Evolutionary conservation across 1,140 invertebrate genomes (phyloP), one percentile per base, ranked within the genome.

Genomic region (Copidosoma floridanum): DNA sequence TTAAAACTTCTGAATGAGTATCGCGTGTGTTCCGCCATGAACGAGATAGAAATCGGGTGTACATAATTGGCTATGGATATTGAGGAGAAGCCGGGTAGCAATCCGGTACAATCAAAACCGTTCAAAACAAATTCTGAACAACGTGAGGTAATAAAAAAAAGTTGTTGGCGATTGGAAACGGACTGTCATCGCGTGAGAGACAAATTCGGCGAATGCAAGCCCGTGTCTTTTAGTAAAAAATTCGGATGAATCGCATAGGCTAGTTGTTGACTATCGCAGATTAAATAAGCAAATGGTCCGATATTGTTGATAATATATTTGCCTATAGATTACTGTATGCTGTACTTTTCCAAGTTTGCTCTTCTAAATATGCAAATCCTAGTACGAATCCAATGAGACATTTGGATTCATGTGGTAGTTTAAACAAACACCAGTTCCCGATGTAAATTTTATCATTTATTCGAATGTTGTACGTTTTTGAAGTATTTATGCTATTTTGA

Each of bases 201-300:
- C 46, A 12, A 27, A 51, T 16, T 51, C 48, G 5, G 18, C 57
- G 2, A 51, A 59, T 27, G 57, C 57, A 20, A 59, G 57, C 41
- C 46, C 57, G 2, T 61, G 54, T 46, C 12, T 65, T 1, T 14
- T 63, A 0, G 60, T 65, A 1, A 57, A 60, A 24, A 63, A 67
- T 16, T 48, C 26, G 6, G 57, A 67, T 14, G 62, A 56, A n/a
- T 14, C 43, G 1, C 44, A 51, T 35, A 18, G 58, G 24, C n/a
- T 69, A n/a, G 61, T 66, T 0, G 27, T 69, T 3, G 66, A 71
- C 35, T 71, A 64, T 52, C 37, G 68, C 6, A 38, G 38, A 8
- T 10, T 68, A 1, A 68, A 69, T 53, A 20, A 40, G n/a, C n/a
- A n/a, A n/a, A n/a, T n/a, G n/a, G n/a, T n/a, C n/a, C n/a, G n/a